phyloP scores from a whole-genome alignment of 2,888 invertebrate genomes.

The Amorpha juglandis region DNA sequence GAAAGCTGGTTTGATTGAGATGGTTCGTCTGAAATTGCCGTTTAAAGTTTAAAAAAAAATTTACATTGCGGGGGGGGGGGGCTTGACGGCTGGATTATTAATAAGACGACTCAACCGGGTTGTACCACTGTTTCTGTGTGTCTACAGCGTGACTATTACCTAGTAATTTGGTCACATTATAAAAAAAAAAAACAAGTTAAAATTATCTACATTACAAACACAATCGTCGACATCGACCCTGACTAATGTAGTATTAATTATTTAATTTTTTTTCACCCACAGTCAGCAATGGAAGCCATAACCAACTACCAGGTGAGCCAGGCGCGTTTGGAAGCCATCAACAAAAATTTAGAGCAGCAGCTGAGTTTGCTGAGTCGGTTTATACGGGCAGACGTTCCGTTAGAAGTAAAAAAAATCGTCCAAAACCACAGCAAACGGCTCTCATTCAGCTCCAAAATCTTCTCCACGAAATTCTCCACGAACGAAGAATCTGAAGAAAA shows the following conservation, averaged over 20 bases:
- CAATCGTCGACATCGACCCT: too few species aligned
- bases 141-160: too few species aligned
- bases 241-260: not conserved
- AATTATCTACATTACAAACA: too few species aligned
- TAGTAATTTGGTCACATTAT: too few species aligned
- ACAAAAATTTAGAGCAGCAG: conserved; percentile 89
- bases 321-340: conserved; percentile 88
- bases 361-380: conserved; percentile 89
- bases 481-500: conserved; percentile 70
- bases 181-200: too few species aligned
- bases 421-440: conserved; percentile 82
- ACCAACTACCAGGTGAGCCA: conserved; percentile 85
- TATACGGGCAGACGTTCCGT: conserved; percentile 89
- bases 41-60: too few species aligned
- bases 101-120: too few species aligned
- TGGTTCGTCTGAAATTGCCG: too few species aligned
- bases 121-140: too few species aligned
- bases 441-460: conserved; percentile 75
- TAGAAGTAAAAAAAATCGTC: conserved; percentile 89
- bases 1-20: too few species aligned
- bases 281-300: conserved; percentile 88
- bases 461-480: conserved; percentile 66
- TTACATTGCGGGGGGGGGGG: too few species aligned
- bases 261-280: conserved; percentile 47
- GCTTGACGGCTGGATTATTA: too few species aligned